phyloP scores from a whole-genome alignment of 53 echinoderm and acorn worm species.

The Echinometra lucunter region DNA sequence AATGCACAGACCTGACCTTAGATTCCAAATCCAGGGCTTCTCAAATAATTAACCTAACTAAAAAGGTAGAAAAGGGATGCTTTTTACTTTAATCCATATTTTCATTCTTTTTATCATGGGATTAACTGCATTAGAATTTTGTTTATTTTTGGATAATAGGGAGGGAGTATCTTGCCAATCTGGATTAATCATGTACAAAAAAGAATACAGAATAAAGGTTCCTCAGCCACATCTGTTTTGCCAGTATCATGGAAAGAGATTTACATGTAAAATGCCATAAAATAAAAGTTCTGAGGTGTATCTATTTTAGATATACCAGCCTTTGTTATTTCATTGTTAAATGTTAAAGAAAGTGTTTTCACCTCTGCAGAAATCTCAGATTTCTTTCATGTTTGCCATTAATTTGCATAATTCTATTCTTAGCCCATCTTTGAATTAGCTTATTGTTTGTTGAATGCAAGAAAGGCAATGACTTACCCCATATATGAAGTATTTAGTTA shows the following conservation, averaged over 20 bases:
- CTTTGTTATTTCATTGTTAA: background rate
- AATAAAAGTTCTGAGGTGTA: background rate
- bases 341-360: too few relatives aligned
- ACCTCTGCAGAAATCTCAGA: too few relatives aligned
- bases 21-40: background rate
- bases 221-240: too few relatives aligned
- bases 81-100: background rate
- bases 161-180: background rate
- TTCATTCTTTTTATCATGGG: background rate
- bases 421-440: too few relatives aligned
- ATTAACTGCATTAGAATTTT: background rate
- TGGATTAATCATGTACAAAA: background rate
- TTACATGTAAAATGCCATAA: background rate
- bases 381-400: background rate
- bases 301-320: background rate
- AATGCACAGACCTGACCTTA: background rate
- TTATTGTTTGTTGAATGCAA: too few relatives aligned
- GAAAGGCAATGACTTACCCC: too few relatives aligned
- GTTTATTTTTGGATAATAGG: background rate
- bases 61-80: background rate
- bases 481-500: too few relatives aligned
- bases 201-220: too few relatives aligned
- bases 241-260: too few relatives aligned
- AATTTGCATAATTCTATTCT: background rate
- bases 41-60: background rate